These are phyloP conservation scores for Apotomis turbidana DNA, from an alignment of 2,888 invertebrate genomes.

Conservation along the genomic window DNA sequence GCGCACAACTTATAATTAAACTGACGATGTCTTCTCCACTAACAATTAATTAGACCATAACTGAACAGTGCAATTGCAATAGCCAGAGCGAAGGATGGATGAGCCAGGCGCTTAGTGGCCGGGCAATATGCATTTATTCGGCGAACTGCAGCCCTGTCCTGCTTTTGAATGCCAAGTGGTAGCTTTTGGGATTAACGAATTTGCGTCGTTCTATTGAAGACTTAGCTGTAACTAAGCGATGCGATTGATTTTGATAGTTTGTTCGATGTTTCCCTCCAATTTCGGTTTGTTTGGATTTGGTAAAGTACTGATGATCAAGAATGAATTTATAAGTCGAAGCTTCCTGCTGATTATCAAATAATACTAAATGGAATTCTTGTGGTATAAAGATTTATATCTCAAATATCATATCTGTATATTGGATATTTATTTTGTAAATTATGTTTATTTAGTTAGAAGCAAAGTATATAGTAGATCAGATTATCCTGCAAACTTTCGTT, in stretches of 20 bases:
- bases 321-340: too few species aligned
- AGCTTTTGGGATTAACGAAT: conserved; percentile 30
- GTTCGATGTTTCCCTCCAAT: background rate
- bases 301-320: too few species aligned
- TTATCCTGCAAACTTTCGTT: too few species aligned
- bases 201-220: conserved; percentile 13
- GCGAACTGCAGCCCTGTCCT: conserved; percentile 30
- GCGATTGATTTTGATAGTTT: background rate
- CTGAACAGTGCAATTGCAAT: conserved; percentile 59
- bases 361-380: too few species aligned
- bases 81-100: conserved; percentile 56
- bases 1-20: conserved; percentile 68
- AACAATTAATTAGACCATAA: conserved; percentile 72
- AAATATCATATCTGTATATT: too few species aligned
- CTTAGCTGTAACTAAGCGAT: conserved; percentile 7
- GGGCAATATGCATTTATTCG: conserved; percentile 41
- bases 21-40: conserved; percentile 63
- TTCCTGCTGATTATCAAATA: too few species aligned
- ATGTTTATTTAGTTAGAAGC: too few species aligned
- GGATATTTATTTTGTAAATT: too few species aligned
- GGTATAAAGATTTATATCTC: too few species aligned
- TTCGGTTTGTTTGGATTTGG: background rate
- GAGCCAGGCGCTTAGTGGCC: conserved; percentile 54
- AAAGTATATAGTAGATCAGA: too few species aligned
- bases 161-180: conserved; percentile 32